A percentile compares a stretch with the other conserved stretches of the same genome.
phyloP scores from a whole-genome alignment of 2,113 vertebrate genomes.

The Aplodontia rufa region DNA sequence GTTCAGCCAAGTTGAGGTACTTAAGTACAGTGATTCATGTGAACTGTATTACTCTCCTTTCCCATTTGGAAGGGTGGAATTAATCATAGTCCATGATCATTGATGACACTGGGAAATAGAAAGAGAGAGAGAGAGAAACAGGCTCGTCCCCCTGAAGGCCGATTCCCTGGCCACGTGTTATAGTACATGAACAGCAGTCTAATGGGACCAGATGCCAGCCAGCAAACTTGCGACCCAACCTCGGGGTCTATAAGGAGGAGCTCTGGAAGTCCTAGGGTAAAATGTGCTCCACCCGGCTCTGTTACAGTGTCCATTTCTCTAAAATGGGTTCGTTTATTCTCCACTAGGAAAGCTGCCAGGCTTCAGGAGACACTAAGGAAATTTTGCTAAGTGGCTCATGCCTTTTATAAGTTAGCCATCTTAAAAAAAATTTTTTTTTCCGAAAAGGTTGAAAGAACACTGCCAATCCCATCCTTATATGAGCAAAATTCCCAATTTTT shows the following conservation, averaged over 20 bases:
- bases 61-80: slow-evolving; percentile 45
- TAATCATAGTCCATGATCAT: neutral
- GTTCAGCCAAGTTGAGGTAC: slow-evolving; percentile 47
- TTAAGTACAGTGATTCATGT: slow-evolving; percentile 11
- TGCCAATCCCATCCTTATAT: slow-evolving; percentile 31
- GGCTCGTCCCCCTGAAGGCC: slow-evolving; percentile 17
- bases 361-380: neutral
- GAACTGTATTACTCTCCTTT: slow-evolving; percentile 44
- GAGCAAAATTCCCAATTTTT: slow-evolving; percentile 19
- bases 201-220: slow-evolving; percentile 35
- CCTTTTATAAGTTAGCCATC: slow-evolving; percentile 50
- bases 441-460: slow-evolving; percentile 49
- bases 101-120: slow-evolving; percentile 41
- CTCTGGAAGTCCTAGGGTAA: accelerated
- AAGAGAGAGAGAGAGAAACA: neutral
- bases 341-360: neutral
- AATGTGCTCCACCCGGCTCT: neutral
- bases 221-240: neutral
- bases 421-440: slow-evolving; percentile 44
- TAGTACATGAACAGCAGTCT: neutral
- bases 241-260: neutral
- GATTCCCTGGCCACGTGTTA: neutral
- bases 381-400: slow-evolving; percentile 23
- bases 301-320: neutral
- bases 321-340: slow-evolving; percentile 21